Evolutionary conservation across 2,797 vertebrate species (phyloP), one percentile per base, ranked within the genome.

Genomic region (Chelonia mydas): DNA sequence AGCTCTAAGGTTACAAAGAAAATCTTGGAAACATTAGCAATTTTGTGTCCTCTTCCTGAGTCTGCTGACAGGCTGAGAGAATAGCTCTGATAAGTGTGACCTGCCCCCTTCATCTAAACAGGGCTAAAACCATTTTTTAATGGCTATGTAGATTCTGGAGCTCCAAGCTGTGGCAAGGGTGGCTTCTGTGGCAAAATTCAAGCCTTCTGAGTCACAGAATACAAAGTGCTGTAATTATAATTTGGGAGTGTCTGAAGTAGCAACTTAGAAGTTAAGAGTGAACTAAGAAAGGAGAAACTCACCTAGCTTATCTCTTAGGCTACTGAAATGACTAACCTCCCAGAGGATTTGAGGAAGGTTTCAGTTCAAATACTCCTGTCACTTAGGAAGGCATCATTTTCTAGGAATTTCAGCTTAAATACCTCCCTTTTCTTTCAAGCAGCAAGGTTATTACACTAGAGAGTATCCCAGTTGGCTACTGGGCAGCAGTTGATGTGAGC

Each of bases 401-500:
- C 6, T n/a, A 89, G 49, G 10, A 49, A 53, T 16, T 76, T 57
- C 19, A 72, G 21, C 9, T 41, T 72, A 72, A 72, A 72, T 11
- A 23, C 3, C n/a, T 12, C n/a, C n/a, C 19, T 41, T 72, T 23
- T 49, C 23, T 76, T 93, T 82, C 21, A 55, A 37, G 27, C 72
- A 80, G 7, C 6, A 59, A 25, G 45, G 77, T 41, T 68, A 10
- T 50, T 76, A 9, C 53, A 8, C 0, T 53, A 80, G 84, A 2
- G 4, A 85, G 79, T 3, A 31, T 51, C 65, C 27, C 55, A 33
- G 2, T 61, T 54, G 31, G 4, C 87, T 79, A n/a, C 1, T 47
- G 3, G n/a, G n/a, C 3, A 5, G 13, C 41, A 57, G 13, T 0
- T 80, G 80, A 37, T 2, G 2, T 37, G 87, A 50, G 2, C 1